These are phyloP conservation scores for Geodia barretti DNA, from an alignment of 37 sponge, comb jelly and placozoan species.

Conservation along the genomic window DNA sequence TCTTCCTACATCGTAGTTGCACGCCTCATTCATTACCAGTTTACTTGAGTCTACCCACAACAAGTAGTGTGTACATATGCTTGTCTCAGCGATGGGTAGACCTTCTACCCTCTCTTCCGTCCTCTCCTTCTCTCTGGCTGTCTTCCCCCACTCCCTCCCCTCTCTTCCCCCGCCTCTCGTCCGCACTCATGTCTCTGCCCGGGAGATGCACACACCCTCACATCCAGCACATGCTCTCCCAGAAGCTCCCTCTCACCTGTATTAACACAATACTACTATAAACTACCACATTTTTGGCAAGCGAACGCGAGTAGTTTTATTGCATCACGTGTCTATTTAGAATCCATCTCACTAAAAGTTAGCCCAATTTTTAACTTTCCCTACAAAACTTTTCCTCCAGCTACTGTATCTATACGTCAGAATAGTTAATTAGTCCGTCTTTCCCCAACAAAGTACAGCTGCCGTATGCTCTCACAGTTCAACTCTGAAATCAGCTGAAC, in stretches of 20 bases:
- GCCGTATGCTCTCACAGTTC: conserved; percentile 45
- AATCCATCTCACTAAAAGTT: too few species aligned
- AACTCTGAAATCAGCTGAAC: conserved; percentile 59
- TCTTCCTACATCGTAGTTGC: too few species aligned
- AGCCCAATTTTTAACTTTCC: too few species aligned
- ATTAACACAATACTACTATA: too few species aligned
- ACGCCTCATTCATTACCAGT: neutral
- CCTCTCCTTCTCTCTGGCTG: neutral
- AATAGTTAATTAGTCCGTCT: too few species aligned
- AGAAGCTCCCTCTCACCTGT: neutral
- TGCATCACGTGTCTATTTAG: too few species aligned
- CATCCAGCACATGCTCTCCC: conserved; percentile 36
- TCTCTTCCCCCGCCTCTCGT: conserved; percentile 37
- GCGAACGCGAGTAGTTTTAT: too few species aligned
- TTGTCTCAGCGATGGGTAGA: neutral
- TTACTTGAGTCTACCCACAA: neutral
- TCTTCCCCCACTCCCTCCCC: conserved; percentile 25
- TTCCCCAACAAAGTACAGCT: too few species aligned
- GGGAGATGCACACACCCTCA: conserved; percentile 69
- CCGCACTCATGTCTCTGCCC: conserved; percentile 47
- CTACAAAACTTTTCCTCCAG: too few species aligned
- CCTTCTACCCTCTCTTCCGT: conserved; percentile 7
- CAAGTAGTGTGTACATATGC: neutral
- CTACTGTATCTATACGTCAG: too few species aligned
- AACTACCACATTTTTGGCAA: too few species aligned